Percentiles rank a stretch among this genome's conserved stretches.
phyloP scores from a whole-genome alignment of 2,113 vertebrate genomes.

The Meles meles region DNA sequence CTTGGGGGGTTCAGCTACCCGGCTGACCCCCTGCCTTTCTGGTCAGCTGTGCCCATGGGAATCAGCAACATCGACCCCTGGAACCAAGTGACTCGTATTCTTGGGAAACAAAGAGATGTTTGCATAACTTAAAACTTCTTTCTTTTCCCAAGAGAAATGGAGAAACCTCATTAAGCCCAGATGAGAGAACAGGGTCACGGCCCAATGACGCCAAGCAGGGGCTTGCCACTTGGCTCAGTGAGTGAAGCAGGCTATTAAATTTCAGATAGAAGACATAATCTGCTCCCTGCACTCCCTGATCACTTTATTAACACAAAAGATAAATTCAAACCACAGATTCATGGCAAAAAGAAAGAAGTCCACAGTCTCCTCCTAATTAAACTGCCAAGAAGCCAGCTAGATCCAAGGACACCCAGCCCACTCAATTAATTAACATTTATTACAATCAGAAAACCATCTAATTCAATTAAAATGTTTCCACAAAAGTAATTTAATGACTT shows the following conservation, averaged over 20 bases:
- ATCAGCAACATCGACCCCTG: neutral
- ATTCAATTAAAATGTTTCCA: constrained; percentile 74
- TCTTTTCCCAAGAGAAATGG: constrained; percentile 43
- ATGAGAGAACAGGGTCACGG: constrained; percentile 66
- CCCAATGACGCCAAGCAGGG: constrained; percentile 27
- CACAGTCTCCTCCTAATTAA: constrained; percentile 51
- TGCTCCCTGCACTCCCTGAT: constrained; percentile 52
- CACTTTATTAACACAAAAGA: constrained; percentile 62
- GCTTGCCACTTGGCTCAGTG: constrained; percentile 41
- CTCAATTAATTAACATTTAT: constrained; percentile 77
- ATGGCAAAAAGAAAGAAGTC: constrained; percentile 40
- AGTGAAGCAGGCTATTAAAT: constrained; percentile 29
- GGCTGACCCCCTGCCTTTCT: neutral
- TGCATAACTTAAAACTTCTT: constrained; percentile 4
- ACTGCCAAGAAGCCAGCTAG: constrained; percentile 40
- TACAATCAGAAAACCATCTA: constrained; percentile 62
- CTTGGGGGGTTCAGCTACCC: neutral
- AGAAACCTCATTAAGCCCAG: constrained; percentile 38
- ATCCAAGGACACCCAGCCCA: constrained; percentile 66
- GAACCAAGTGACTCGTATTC: neutral
- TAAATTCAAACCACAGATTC: constrained; percentile 40
- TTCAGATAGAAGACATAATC: constrained; percentile 56
- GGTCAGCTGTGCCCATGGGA: neutral
- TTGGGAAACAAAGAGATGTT: constrained; percentile 38
- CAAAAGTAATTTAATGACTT: constrained; percentile 63